Evolutionary conservation across 2,888 invertebrate species (phyloP).

Genomic region (Drosophila koepferae): DNA sequence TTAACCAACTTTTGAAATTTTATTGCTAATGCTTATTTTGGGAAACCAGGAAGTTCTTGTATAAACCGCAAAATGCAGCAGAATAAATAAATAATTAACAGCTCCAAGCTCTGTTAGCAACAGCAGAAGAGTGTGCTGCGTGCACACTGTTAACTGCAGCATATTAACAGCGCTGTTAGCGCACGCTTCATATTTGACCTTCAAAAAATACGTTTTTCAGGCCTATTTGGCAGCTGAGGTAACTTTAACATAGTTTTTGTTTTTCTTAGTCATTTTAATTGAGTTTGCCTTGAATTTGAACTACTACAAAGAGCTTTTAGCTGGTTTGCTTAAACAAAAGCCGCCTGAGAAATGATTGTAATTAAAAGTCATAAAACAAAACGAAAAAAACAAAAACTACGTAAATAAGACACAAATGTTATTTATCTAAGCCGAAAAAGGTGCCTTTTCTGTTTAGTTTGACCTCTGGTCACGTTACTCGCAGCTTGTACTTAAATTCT

Average conservation of each 20-base stretch:
- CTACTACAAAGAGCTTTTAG: constrained; percentile 67
- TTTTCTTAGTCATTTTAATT: constrained; percentile 62
- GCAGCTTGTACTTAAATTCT: constrained; percentile 8
- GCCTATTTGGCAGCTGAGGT: constrained; percentile 41
- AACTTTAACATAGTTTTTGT: constrained; percentile 34
- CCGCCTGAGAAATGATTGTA: constrained; percentile 71
- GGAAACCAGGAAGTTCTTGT: constrained; percentile 27
- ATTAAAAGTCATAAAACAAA: constrained; percentile 72
- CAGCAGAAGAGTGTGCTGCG: background rate
- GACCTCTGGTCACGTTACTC: constrained; percentile 37
- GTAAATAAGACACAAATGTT: constrained; percentile 51
- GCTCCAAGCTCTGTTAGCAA: background rate
- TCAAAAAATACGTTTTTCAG: constrained; percentile 31
- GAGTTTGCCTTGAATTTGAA: constrained; percentile 71
- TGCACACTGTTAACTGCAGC: constrained; percentile 23
- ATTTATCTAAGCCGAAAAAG: constrained; percentile 52
- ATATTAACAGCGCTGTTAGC: constrained; percentile 19
- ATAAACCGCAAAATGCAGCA: constrained; percentile 22
- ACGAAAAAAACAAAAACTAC: constrained; percentile 12
- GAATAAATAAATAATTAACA: constrained; percentile 4
- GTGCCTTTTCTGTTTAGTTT: constrained; percentile 13
- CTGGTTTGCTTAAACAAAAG: constrained; percentile 35
- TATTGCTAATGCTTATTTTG: constrained; percentile 22
- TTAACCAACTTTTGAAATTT: constrained; percentile 38
- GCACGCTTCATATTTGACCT: constrained; percentile 40